Evolutionary conservation across 2,888 invertebrate species (phyloP).

Genomic region (Diachrysia chrysitis): DNA sequence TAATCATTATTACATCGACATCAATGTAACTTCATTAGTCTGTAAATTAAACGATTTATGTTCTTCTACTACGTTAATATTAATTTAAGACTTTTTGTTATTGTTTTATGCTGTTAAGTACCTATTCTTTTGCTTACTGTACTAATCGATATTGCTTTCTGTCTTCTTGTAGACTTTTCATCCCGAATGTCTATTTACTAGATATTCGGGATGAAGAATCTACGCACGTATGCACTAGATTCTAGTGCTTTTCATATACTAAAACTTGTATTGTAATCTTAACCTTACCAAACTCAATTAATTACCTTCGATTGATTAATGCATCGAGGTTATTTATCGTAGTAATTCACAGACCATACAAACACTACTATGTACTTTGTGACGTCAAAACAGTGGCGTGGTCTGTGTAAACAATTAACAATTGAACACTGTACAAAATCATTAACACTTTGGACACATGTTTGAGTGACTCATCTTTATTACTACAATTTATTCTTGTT

Average conservation of each 20-base stretch:
- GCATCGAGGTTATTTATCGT: conserved; percentile 32
- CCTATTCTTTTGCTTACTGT: background rate
- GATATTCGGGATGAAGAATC: no score
- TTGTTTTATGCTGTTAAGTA: background rate
- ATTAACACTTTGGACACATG: conserved; percentile 15
- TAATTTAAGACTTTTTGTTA: background rate
- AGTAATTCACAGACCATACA: conserved; percentile 29
- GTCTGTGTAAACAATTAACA: conserved; percentile 37
- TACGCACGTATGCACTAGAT: no score
- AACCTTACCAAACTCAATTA: conserved; percentile 3
- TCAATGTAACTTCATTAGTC: conserved; percentile 31
- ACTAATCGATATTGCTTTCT: background rate
- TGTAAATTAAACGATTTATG: conserved; percentile 25
- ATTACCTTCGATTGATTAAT: conserved; percentile 6
- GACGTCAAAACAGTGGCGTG: conserved; percentile 21
- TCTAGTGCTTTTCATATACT: no score
- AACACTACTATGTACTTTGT: conserved; percentile 27
- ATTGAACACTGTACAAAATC: conserved; percentile 30
- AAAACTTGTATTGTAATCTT: no score
- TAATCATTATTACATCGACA: conserved; percentile 28
- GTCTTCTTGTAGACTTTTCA: background rate
- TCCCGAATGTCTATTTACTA: no score
- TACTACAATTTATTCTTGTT: background rate
- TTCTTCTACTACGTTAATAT: conserved; percentile 10
- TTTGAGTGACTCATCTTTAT: conserved; percentile 19